These are phyloP conservation scores for Blastomussa wellsi DNA, from an alignment of 92 coral and sea anemone species.

Conservation along the genomic window DNA sequence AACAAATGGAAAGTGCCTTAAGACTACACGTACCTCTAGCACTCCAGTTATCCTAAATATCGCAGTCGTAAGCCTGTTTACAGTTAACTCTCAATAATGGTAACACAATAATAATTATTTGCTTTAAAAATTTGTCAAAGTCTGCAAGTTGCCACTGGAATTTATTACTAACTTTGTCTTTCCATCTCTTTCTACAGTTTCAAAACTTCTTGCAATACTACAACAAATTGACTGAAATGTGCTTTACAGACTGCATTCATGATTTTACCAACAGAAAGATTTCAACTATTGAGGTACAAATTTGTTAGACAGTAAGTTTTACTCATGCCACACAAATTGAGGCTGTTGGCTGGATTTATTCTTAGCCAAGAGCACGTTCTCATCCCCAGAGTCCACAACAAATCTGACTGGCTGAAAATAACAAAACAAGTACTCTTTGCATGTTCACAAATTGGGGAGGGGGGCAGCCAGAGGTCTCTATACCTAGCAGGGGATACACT, in stretches of 20 bases:
- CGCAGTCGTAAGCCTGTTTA: too few relatives aligned
- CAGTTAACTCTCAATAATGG: neutral
- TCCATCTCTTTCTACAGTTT: slow-evolving; percentile 55
- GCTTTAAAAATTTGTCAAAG: too few relatives aligned
- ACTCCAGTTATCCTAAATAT: too few relatives aligned
- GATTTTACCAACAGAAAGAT: slow-evolving; percentile 96
- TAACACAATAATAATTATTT: neutral
- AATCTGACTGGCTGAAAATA: too few relatives aligned
- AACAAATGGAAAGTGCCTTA: too few relatives aligned
- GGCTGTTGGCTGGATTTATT: neutral
- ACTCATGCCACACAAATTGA: neutral
- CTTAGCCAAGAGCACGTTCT: too few relatives aligned
- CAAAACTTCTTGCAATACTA: slow-evolving; percentile 89
- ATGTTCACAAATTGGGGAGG: too few relatives aligned
- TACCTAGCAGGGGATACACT: neutral
- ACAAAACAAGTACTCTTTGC: too few relatives aligned
- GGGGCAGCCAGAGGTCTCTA: too few relatives aligned
- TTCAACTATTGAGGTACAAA: slow-evolving; percentile 78
- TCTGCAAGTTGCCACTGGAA: too few relatives aligned
- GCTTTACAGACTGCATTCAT: slow-evolving; percentile 94
- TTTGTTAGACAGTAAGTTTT: neutral
- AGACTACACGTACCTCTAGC: too few relatives aligned
- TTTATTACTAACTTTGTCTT: neutral
- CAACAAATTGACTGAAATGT: slow-evolving; percentile 90
- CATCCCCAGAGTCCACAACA: too few relatives aligned